A percentile compares a stretch with the other conserved stretches of the same genome.
Evolutionary conservation across 2,888 invertebrate genomes (phyloP).

Genomic region (Megamerina dolium): DNA sequence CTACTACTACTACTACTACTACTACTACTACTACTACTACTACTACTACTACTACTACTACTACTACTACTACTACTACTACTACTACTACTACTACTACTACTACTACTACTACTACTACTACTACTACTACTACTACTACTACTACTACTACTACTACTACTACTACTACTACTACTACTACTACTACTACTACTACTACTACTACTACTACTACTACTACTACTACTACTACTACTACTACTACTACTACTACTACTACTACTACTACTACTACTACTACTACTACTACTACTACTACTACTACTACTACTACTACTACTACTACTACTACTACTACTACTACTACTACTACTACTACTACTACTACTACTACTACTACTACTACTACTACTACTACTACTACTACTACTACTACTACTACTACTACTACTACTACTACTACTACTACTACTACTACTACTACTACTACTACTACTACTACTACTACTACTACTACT

Average conservation of each 20-base stretch:
- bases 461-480: background rate
- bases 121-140: background rate
- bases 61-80: background rate
- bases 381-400: background rate
- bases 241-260: background rate
- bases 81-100: background rate
- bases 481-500: background rate
- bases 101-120: background rate
- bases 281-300: slow-evolving; percentile 1
- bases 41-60: background rate
- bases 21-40: background rate
- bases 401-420: too few relatives aligned
- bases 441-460: background rate
- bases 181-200: background rate
- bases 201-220: slow-evolving; percentile 1
- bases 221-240: slow-evolving; percentile 1
- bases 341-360: slow-evolving; percentile 1
- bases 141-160: background rate
- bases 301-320: slow-evolving; percentile 1
- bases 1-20: background rate
- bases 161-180: slow-evolving; percentile 1
- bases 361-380: background rate
- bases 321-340: background rate
- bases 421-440: background rate
- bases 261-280: background rate